Conservation (phyloP, 2,797 vertebrate genomes). For the Rhynchonycteris naso region DNA sequence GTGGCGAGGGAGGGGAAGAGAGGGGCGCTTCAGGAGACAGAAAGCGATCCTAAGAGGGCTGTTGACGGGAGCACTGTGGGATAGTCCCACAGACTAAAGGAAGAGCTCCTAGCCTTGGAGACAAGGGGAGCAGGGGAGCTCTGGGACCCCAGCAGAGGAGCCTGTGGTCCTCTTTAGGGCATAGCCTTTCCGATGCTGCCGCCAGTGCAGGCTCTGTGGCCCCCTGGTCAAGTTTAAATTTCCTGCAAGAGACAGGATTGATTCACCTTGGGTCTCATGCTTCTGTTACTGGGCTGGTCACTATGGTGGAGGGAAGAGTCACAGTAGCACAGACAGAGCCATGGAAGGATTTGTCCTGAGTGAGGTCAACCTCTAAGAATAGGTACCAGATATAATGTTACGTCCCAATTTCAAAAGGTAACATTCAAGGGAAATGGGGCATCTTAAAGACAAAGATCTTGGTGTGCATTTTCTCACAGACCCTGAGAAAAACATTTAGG, state of each 20-base stretch:
- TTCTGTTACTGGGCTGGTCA: not conserved
- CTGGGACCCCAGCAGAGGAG: not conserved
- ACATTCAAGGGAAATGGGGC: too few species aligned
- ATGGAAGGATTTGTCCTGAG: not conserved
- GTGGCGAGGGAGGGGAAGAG: not conserved
- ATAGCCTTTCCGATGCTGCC: not conserved
- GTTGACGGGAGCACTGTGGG: not conserved
- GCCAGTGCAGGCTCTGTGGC: not conserved
- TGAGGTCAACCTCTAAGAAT: not conserved
- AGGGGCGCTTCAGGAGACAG: not conserved
- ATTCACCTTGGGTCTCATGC: not conserved
- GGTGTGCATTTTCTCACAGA: not conserved
- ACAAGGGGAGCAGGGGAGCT: not conserved
- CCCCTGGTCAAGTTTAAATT: not conserved
- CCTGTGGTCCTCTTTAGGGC: not conserved
- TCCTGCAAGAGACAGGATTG: not conserved
- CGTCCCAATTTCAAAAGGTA: not conserved
- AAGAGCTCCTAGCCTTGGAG: not conserved
- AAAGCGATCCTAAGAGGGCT: not conserved
- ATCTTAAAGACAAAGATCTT: not conserved
- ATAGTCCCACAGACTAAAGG: not conserved
- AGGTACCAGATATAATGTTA: not conserved
- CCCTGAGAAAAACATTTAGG: not conserved
- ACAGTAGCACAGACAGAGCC: not conserved
- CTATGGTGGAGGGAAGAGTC: not conserved